A percentile compares a stretch with the other conserved stretches of the same genome.
Evolutionary conservation across 2,113 vertebrate species (phyloP).

Genomic region (Elaphurus davidianus): DNA sequence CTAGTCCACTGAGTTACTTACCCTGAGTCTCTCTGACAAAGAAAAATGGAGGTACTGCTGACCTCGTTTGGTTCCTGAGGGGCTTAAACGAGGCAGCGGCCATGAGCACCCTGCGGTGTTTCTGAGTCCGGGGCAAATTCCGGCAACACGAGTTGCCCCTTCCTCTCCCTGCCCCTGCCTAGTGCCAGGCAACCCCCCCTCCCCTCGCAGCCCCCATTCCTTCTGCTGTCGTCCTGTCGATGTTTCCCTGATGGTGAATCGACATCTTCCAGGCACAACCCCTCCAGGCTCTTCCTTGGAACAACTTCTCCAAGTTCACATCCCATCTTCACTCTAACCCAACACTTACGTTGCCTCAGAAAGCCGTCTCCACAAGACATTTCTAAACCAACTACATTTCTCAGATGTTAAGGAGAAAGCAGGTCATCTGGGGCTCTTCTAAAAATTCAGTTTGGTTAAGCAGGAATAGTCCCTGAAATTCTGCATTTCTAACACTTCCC

Average conservation of each 20-base stretch:
- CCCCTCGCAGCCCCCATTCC: not conserved
- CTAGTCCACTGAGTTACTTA: not conserved
- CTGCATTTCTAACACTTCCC: not conserved
- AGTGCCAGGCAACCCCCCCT: not conserved
- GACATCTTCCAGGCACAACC: not conserved
- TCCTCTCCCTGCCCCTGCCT: not conserved
- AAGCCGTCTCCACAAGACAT: not conserved
- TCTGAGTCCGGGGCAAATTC: not conserved
- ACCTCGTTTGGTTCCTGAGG: not conserved
- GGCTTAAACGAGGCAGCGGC: not conserved
- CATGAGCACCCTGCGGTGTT: not conserved
- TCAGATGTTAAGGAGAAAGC: not conserved
- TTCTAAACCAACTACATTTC: not conserved
- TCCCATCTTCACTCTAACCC: not conserved
- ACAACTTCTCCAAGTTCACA: not conserved
- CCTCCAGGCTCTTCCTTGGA: not conserved
- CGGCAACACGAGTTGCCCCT: not conserved
- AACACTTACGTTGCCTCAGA: not conserved
- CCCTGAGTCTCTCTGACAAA: not conserved
- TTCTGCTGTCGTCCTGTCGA: not conserved
- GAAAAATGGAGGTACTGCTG: not conserved
- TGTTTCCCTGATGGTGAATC: not conserved
- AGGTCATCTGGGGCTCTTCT: not conserved
- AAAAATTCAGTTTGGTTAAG: not conserved
- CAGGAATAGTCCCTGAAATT: not conserved